These are phyloP conservation scores for Timema podura DNA, from an alignment of 2,888 invertebrate species.

Conservation along the genomic window DNA sequence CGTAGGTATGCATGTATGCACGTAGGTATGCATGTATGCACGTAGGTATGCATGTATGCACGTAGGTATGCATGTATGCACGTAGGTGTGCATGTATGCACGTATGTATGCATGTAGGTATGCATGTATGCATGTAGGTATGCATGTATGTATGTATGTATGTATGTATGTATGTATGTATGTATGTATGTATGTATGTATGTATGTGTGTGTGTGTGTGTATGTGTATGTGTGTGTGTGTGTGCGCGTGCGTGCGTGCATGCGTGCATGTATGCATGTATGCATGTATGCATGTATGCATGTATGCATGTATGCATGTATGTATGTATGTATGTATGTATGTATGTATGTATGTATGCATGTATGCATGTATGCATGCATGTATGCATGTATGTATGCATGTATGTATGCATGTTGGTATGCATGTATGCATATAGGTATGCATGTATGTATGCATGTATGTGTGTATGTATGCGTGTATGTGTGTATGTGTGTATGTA, in stretches of 20 bases:
- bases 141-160: neutral
- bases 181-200: neutral
- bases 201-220: neutral
- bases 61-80: neutral
- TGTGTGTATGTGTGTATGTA: neutral
- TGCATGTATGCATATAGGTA: neutral
- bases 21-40: neutral
- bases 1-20: neutral
- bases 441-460: neutral
- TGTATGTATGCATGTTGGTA: conserved; percentile 13
- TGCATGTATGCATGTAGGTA: neutral
- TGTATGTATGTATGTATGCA: conserved; percentile 14
- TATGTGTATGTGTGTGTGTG: conserved; percentile 3
- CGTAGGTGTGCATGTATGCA: neutral
- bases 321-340: conserved; percentile 21
- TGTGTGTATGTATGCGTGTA: neutral
- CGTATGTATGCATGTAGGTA: neutral
- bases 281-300: conserved; percentile 25
- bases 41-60: neutral
- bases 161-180: neutral
- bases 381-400: conserved; percentile 20
- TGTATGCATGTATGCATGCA: conserved; percentile 18
- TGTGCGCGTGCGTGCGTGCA: neutral
- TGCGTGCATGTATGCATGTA: conserved; percentile 19
- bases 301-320: conserved; percentile 23